Evolutionary conservation across 2,113 vertebrate genomes (phyloP).

Genomic region (Hiodon tergisus): DNA sequence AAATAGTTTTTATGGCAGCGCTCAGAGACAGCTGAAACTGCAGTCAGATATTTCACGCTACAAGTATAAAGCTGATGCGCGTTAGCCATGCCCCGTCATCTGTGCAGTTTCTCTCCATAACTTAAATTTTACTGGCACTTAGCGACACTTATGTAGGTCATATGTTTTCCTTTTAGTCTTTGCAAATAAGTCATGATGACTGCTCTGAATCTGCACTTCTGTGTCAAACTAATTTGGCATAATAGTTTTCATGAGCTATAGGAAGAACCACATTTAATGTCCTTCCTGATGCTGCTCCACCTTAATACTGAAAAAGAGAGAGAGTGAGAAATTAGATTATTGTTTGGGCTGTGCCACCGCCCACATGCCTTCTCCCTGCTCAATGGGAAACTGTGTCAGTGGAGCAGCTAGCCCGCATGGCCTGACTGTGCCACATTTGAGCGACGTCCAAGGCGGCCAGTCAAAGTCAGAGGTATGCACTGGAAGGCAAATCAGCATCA

Average conservation of each 20-base stretch:
- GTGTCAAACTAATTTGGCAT: background rate
- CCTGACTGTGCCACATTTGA: constrained; percentile 48
- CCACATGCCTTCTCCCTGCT: constrained; percentile 33
- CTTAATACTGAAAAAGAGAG: constrained; percentile 36
- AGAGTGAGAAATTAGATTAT: constrained; percentile 44
- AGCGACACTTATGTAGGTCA: background rate
- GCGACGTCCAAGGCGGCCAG: constrained; percentile 46
- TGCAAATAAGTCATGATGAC: background rate
- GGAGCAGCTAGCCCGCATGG: constrained; percentile 53
- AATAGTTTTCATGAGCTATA: background rate
- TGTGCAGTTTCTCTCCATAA: background rate
- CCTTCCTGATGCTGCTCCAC: constrained; percentile 30
- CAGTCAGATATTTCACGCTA: constrained; percentile 56
- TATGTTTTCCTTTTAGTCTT: background rate
- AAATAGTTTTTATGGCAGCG: constrained; percentile 60
- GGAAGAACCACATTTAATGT: background rate
- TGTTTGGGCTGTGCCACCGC: constrained; percentile 34
- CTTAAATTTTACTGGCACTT: too few relatives aligned
- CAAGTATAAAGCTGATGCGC: constrained; percentile 49
- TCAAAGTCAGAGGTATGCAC: constrained; percentile 26
- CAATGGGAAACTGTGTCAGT: constrained; percentile 66
- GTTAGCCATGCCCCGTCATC: constrained; percentile 25
- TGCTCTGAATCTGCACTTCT: background rate
- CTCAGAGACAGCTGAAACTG: constrained; percentile 56
- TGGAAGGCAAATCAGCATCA: constrained; percentile 43